Evolutionary conservation across 2,888 invertebrate species (phyloP).

Genomic region (Melanophora roralis): DNA sequence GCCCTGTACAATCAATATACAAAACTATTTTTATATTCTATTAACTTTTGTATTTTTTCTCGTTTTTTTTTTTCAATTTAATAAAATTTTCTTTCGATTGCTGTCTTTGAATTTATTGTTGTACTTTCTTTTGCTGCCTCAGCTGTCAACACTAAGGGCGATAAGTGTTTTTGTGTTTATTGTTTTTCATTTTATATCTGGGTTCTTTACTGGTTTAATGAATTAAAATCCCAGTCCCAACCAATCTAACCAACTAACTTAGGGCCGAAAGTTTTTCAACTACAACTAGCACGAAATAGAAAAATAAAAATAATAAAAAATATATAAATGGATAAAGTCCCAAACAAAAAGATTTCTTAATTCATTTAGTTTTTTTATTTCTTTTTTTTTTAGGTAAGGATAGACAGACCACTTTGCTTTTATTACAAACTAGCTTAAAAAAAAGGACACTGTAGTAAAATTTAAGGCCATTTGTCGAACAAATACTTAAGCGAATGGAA

Average conservation of each 20-base stretch:
- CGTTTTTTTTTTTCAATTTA: constrained; percentile 33
- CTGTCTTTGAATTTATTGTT: constrained; percentile 1
- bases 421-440: neutral
- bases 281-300: neutral
- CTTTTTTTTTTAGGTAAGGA: neutral
- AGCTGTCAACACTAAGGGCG: neutral
- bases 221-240: constrained; percentile 19
- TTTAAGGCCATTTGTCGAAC: neutral
- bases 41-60: constrained; percentile 22
- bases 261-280: neutral
- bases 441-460: constrained; percentile 5
- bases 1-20: too few relatives aligned
- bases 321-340: constrained; percentile 1
- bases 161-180: neutral
- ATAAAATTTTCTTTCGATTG: constrained; percentile 33
- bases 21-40: constrained; percentile 1
- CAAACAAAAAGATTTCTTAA: constrained; percentile 33
- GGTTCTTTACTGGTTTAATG: constrained; percentile 10
- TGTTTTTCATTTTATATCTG: constrained; percentile 3
- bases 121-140: neutral
- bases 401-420: neutral
- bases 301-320: neutral
- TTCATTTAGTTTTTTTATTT: neutral
- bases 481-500: neutral
- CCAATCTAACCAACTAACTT: constrained; percentile 12